A percentile compares a stretch with the other conserved stretches of the same genome.
These are phyloP conservation scores for Aphelenchoides besseyi DNA, from an alignment of 1,140 invertebrate species.

Conservation along the genomic window DNA sequence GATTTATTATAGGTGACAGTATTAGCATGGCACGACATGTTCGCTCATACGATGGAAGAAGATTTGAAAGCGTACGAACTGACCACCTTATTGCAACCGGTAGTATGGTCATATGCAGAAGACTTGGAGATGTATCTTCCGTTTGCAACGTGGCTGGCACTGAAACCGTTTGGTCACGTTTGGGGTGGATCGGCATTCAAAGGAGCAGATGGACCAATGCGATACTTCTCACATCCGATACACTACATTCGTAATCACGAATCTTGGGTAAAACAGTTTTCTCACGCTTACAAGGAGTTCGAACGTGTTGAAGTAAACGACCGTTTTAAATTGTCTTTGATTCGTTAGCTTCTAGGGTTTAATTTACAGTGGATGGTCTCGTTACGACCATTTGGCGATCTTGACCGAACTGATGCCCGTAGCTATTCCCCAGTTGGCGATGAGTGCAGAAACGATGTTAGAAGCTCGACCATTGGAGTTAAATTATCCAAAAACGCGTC, in stretches of 20 bases:
- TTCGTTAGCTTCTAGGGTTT: conserved; percentile 43
- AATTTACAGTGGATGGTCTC: conserved; percentile 60
- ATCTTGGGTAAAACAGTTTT: conserved; percentile 55
- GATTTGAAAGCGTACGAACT: conserved; percentile 38
- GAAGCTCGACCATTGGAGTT: conserved; percentile 43
- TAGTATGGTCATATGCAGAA: conserved; percentile 61
- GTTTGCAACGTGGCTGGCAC: conserved; percentile 50
- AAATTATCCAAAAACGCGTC: conserved; percentile 29
- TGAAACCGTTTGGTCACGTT: conserved; percentile 50
- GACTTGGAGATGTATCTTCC: conserved; percentile 60
- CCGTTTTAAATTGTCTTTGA: neutral
- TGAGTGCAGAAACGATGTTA: conserved; percentile 56
- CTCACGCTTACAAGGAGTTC: conserved; percentile 53
- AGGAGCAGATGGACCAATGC: conserved; percentile 54
- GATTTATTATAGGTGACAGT: conserved; percentile 44
- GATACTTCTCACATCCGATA: conserved; percentile 55
- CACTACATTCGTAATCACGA: conserved; percentile 61
- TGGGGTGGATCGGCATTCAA: conserved; percentile 52
- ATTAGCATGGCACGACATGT: conserved; percentile 62
- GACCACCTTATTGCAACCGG: conserved; percentile 52
- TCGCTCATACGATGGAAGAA: conserved; percentile 29
- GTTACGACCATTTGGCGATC: conserved; percentile 84
- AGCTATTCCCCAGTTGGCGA: conserved; percentile 73
- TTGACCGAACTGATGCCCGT: conserved; percentile 81
- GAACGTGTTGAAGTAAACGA: conserved; percentile 46